Evolutionary conservation across 1,140 invertebrate species (phyloP).

Genomic region (Medauroidea extradentata): DNA sequence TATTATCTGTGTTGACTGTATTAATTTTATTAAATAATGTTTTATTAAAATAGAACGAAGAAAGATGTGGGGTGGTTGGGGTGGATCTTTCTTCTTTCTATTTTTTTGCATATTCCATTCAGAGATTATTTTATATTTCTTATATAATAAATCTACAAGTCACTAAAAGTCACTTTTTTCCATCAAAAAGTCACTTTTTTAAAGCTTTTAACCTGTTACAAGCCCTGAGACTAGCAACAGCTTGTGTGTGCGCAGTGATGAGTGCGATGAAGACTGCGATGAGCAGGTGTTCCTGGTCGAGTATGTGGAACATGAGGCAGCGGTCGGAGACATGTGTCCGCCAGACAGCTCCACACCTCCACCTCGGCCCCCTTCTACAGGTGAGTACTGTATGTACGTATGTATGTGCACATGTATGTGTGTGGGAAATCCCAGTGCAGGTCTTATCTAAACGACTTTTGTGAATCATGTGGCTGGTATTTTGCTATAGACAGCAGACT

Average conservation of each 20-base stretch:
- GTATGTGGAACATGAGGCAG: slow-evolving; percentile 55
- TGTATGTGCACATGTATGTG: background rate
- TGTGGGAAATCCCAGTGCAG: too few species aligned
- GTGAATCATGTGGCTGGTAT: too few species aligned
- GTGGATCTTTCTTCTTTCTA: too few species aligned
- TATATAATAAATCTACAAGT: background rate
- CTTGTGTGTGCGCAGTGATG: slow-evolving; percentile 42
- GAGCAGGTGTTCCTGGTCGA: slow-evolving; percentile 53
- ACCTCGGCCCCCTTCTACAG: slow-evolving; percentile 61
- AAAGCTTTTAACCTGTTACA: background rate
- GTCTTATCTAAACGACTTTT: too few species aligned
- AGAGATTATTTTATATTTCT: too few species aligned
- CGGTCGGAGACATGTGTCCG: slow-evolving; percentile 37
- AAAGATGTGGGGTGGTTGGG: too few species aligned
- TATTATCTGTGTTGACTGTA: too few species aligned
- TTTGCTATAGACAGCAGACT: too few species aligned
- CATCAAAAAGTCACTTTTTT: background rate
- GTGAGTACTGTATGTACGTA: slow-evolving; percentile 36
- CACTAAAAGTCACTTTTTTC: slow-evolving; percentile 6
- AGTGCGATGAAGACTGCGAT: slow-evolving; percentile 51
- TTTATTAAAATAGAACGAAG: too few species aligned
- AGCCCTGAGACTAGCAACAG: background rate
- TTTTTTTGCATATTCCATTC: too few species aligned
- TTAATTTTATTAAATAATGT: too few species aligned
- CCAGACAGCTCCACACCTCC: slow-evolving; percentile 54